These are phyloP conservation scores for Conops quadrifasciatus DNA, from an alignment of 2,888 invertebrate genomes.

Conservation along the genomic window DNA sequence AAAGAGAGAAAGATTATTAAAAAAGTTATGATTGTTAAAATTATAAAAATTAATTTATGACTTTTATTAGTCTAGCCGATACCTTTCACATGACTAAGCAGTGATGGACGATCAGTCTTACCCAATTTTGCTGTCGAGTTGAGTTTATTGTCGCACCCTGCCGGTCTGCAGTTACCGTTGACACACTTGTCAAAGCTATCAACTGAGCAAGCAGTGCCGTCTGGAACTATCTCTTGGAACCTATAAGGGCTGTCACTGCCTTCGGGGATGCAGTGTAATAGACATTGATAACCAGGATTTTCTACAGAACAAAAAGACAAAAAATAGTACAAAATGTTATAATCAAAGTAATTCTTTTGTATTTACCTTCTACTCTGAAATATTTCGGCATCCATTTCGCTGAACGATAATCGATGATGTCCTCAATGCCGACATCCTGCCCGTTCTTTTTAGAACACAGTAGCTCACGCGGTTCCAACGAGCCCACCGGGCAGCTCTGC, in stretches of 20 bases:
- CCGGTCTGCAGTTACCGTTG: constrained; percentile 81
- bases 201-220: constrained; percentile 83
- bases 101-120: constrained; percentile 52
- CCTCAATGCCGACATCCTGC: constrained; percentile 73
- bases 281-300: constrained; percentile 72
- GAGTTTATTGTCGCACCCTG: constrained; percentile 87
- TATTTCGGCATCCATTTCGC: constrained; percentile 89
- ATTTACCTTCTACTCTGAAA: too few relatives aligned
- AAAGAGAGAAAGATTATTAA: constrained; percentile 8
- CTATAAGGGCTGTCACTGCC: constrained; percentile 74
- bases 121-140: constrained; percentile 76
- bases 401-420: constrained; percentile 71
- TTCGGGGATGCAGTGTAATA: constrained; percentile 78
- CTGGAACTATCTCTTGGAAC: constrained; percentile 75
- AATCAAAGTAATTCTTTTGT: too few relatives aligned
- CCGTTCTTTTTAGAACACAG: constrained; percentile 81
- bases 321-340: background rate
- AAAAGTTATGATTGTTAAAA: background rate
- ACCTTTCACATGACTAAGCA: background rate
- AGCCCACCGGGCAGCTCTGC: constrained; percentile 73
- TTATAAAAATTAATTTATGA: background rate
- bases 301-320: constrained; percentile 41
- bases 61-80: too few relatives aligned
- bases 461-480: constrained; percentile 76
- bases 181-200: constrained; percentile 85